Evolutionary conservation across 2,113 vertebrate genomes (phyloP), one percentile per base, ranked within the genome.

Genomic region (Sceloporus tristichus): DNA sequence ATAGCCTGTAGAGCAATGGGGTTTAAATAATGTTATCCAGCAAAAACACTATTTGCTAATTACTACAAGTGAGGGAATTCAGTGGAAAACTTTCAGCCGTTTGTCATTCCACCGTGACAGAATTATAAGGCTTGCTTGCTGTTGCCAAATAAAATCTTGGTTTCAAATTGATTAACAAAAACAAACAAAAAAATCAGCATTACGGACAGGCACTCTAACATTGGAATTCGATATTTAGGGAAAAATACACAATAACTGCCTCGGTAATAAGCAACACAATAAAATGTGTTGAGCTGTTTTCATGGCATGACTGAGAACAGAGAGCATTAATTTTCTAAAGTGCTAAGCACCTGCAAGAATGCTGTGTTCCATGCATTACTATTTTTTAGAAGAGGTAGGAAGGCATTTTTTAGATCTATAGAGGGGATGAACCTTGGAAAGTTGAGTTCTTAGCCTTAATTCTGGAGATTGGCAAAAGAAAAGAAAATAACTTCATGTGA

Each of bases 1-100:
- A 21, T 90, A 48, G 73, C 90, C 79, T 92, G 68, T 88, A 88
- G 88, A 95, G 79, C 85, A 93, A 70, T 59, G 89, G 82, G 89
- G 92, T 94, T 93, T 92, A 91, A 93, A 91, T 84, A 87, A 85
- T 83, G 59, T n/a, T 85, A 76, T 76, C 70, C 74, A 88, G 90
- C 65, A 93, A 87, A 82, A 94, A 82, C 85, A 84, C 40, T 87
- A 21, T 86, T 90, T 91, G 86, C 85, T 93, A 89, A 93, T 92
- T 93, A 87, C 87, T 90, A 76, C 66, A 91, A 93, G 89, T n/a
- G 91, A 87, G 68, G 1, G 91, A 90, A 90, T 48, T 78, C 84
- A 89, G 53, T 76, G 79, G 89, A 76, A 85, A 92, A 83, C 48
- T 94, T 91, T 94, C 85, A 91, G 42, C 86, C 70, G 81, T 93